Conservation (phyloP, 2,113 vertebrate species). For the Nannospalax galili region DNA sequence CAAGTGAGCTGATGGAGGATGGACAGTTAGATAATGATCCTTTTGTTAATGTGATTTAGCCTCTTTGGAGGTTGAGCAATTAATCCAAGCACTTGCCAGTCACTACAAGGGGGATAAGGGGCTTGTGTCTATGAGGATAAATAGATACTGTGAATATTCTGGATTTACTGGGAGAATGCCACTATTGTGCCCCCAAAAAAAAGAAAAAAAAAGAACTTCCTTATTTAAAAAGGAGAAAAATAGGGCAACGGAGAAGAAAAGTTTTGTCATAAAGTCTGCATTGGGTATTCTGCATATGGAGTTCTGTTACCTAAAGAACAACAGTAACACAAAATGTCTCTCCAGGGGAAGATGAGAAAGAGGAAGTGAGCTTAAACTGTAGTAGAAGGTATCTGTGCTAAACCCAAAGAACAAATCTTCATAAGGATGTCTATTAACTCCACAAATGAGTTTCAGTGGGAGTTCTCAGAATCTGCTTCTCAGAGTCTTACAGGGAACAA, state of each 20-base stretch:
- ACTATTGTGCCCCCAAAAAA: background rate
- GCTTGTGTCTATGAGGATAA: conserved; percentile 64
- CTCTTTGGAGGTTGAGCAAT: conserved; percentile 69
- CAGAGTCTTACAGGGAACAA: background rate
- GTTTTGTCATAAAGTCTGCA: background rate
- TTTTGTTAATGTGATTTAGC: conserved; percentile 67
- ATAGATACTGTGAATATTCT: conserved; percentile 70
- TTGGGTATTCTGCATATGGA: background rate
- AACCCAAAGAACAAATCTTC: conserved; percentile 21
- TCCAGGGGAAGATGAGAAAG: background rate
- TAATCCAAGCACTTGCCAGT: conserved; percentile 77
- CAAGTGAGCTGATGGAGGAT: conserved; percentile 35
- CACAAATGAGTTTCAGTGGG: background rate
- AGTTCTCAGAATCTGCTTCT: background rate
- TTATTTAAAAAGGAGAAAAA: conserved; percentile 42
- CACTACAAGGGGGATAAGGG: conserved; percentile 71
- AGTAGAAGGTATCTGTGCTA: background rate
- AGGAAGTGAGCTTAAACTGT: background rate
- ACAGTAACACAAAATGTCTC: background rate
- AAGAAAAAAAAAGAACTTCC: background rate
- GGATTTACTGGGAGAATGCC: conserved; percentile 56
- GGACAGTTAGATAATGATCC: conserved; percentile 79
- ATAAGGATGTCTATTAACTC: background rate
- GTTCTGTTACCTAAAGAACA: background rate
- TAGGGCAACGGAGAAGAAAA: background rate